Conservation (phyloP, 2,797 vertebrate species). For the Notolabrus celidotus region DNA sequence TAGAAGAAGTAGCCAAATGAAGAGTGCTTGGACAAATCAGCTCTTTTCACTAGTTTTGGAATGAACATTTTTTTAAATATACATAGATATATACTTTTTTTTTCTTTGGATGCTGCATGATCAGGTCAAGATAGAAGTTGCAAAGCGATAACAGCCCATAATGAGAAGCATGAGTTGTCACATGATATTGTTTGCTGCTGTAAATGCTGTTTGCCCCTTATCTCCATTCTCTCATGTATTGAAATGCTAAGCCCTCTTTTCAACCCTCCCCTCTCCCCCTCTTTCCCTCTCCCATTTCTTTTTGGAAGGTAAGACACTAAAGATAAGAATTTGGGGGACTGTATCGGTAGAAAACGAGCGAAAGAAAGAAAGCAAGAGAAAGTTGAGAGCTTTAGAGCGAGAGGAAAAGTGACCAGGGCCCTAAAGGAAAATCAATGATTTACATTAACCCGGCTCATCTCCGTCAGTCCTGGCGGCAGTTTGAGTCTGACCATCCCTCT, state of each 20-base stretch:
- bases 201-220: slow-evolving; percentile 72
- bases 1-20: slow-evolving; percentile 29
- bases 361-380: slow-evolving; percentile 56
- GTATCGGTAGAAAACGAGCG: slow-evolving; percentile 29
- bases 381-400: slow-evolving; percentile 66
- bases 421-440: slow-evolving; percentile 84
- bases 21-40: slow-evolving; percentile 34
- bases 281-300: slow-evolving; percentile 69
- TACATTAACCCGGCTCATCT: slow-evolving; percentile 82
- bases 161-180: slow-evolving; percentile 79
- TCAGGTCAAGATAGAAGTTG: slow-evolving; percentile 63
- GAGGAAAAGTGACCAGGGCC: slow-evolving; percentile 72
- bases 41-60: slow-evolving; percentile 49
- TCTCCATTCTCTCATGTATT: slow-evolving; percentile 68
- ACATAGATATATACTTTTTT: neutral
- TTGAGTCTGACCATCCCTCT: slow-evolving; percentile 75
- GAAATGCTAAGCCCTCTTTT: slow-evolving; percentile 75
- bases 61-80: slow-evolving; percentile 35
- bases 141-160: slow-evolving; percentile 51
- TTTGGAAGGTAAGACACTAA: slow-evolving; percentile 86
- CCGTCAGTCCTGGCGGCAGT: slow-evolving; percentile 67
- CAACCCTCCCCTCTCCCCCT: slow-evolving; percentile 56
- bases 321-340: slow-evolving; percentile 64
- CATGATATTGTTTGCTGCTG: slow-evolving; percentile 72
- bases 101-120: slow-evolving; percentile 83